Base-by-base conservation (phyloP, 2,888 invertebrate genomes). In the Mylabris sibirica region DNA sequence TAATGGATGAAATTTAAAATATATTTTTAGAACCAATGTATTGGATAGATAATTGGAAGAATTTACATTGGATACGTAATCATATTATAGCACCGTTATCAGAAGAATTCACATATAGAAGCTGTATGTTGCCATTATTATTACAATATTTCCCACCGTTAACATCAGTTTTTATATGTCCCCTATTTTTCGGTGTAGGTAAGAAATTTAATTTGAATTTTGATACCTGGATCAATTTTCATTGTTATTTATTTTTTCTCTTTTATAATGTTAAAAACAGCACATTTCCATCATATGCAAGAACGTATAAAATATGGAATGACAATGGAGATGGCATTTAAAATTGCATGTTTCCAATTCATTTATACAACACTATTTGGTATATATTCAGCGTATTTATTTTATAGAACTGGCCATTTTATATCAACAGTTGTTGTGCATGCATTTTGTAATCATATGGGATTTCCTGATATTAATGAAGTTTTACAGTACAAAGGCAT, bases 381-480 rank as follows among this genome's bases (percentile, higher is more conserved):
- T 68, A 93, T 93, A 61, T 98, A 98, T 84, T 97, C 97, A 6
- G 94, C 97, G n/a, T 97, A 92, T 83, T 85, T 98, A 61, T 96
- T 97, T 85, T 88, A 93, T 11, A 90, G 93, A 82, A 98, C 97
- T 77, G 96, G 97, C 44, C 97, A 98, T 84, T 90, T 98, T 77
- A 87, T 92, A 20, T 95, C 97, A 0, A 94, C 96, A 3, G 90
- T 97, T 76, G 84, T 96, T 17, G 96, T 93, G 1, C 98, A 98
- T 84, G 93, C 95, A 38, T 97, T 97, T 84, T 98, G 98, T 85
- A 98, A 98, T 85, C 94, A 96, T 84, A 97, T 98, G 96, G 98
- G 98, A 8, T 93, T 98, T 81, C 98, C 98, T 0, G 94, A 97
- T 83, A 88, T 98, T 73, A 87, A 88, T 3, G 96, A 93, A 81